Conservation (phyloP, 2,888 invertebrate genomes). For the Acholoe squamosa region DNA sequence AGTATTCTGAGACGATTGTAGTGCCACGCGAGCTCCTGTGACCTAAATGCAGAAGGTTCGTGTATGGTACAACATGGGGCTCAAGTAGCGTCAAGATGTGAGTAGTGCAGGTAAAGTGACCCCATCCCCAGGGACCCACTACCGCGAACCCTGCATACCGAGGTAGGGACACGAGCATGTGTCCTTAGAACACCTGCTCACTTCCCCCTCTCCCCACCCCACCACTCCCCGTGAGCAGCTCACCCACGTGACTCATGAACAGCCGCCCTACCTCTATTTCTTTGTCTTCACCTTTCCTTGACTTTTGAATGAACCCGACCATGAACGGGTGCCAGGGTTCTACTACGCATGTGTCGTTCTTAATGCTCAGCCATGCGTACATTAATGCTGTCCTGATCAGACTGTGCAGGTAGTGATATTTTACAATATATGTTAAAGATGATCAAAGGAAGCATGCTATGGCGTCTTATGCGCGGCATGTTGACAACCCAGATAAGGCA, state of each 20-base stretch:
- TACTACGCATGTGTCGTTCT: too few relatives aligned
- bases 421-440: too few relatives aligned
- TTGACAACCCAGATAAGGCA: too few relatives aligned
- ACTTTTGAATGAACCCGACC: not conserved
- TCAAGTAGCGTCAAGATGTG: not conserved
- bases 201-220: not conserved
- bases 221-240: not conserved
- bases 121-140: not conserved
- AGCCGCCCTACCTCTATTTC: not conserved
- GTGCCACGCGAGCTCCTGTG: too few relatives aligned
- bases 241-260: not conserved
- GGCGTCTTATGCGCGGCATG: too few relatives aligned
- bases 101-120: not conserved
- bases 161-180: not conserved
- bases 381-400: too few relatives aligned
- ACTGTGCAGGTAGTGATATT: too few relatives aligned
- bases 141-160: not conserved
- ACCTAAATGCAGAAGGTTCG: too few relatives aligned
- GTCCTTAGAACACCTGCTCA: constrained; percentile 23
- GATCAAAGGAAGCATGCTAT: too few relatives aligned
- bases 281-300: constrained; percentile 5
- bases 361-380: too few relatives aligned
- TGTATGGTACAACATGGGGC: too few relatives aligned
- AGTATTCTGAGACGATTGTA: too few relatives aligned
- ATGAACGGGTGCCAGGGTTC: not conserved